Base-by-base conservation (phyloP, 2,797 vertebrate genomes). In the Sebastes iracundus region DNA sequence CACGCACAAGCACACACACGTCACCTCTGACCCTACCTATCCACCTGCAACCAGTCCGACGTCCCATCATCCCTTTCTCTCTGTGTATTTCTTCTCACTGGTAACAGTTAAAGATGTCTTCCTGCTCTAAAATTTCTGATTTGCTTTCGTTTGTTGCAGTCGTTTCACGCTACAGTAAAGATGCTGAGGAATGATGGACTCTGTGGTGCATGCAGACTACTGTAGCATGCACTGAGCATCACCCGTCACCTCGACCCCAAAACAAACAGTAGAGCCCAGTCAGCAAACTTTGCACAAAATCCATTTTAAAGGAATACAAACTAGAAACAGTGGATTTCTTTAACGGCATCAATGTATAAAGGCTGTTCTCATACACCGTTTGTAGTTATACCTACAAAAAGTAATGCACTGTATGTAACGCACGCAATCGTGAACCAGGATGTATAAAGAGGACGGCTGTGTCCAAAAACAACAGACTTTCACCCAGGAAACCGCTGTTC, bases 1-100 rank as follows among this genome's bases (percentile, higher is more conserved):
- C 52, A 52, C 33, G 52, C 56, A 56, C 35, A 38, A 23, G 77
- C 82, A 73, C 63, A 79, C 58, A 72, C 75, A 58, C 30, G 25
- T 85, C 58, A 83, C 81, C 86, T 75, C 22, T 85, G 81, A 86
- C 77, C 84, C 58, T 7, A 66, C 68, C 75, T 82, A 35, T 84
- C 59, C 55, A 87, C 69, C 74, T 81, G 67, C 76, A 56, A 27
- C 64, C 61, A 49, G 67, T 82, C n/a, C 73, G 60, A 30, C 23
- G 7, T 75, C 42, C 63, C 52, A 65, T 70, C 42, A 72, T 66
- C 60, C 49, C 59, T 74, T 66, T 58, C 16, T 79, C 7, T 30
- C 14, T 5, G 35, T 64, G 30, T 4, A 7, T 28, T 55, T 73
- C 14, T 32, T 30, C 16, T 28, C 5, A 2, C 28, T 10, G n/a